These are phyloP conservation scores for Plectropomus leopardus DNA, from an alignment of 2,113 vertebrate genomes.

Conservation along the genomic window DNA sequence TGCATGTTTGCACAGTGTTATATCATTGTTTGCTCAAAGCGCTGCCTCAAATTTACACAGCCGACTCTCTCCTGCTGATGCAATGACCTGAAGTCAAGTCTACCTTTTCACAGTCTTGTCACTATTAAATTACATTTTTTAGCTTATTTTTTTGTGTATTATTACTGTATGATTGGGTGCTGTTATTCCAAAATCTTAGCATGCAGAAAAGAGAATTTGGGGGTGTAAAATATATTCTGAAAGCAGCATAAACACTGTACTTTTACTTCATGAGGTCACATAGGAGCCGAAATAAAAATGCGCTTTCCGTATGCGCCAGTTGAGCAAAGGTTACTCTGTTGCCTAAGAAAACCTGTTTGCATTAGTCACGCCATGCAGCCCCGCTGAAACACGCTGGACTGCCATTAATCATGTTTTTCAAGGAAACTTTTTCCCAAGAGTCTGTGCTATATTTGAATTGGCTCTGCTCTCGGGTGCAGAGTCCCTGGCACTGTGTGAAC, in stretches of 20 bases:
- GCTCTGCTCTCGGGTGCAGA: slow-evolving; percentile 62
- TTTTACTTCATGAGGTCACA: slow-evolving; percentile 29
- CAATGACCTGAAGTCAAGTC: slow-evolving; percentile 20
- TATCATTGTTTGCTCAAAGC: slow-evolving; percentile 81
- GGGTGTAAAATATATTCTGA: slow-evolving; percentile 16
- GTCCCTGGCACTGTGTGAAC: slow-evolving; percentile 64
- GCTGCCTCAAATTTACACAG: slow-evolving; percentile 67
- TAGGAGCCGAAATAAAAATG: slow-evolving; percentile 20
- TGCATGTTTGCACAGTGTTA: slow-evolving; percentile 76
- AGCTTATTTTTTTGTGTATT: neutral
- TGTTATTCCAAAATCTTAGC: neutral
- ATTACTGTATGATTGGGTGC: neutral
- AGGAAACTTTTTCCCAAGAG: slow-evolving; percentile 75
- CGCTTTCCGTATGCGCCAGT: slow-evolving; percentile 39
- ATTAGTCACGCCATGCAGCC: slow-evolving; percentile 68
- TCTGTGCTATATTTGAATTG: slow-evolving; percentile 82
- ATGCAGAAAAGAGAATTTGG: neutral
- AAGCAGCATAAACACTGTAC: neutral
- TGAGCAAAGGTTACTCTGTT: slow-evolving; percentile 72
- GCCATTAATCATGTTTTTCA: slow-evolving; percentile 77
- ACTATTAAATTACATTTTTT: slow-evolving; percentile 7
- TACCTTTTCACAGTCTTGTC: slow-evolving; percentile 1
- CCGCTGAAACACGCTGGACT: slow-evolving; percentile 57
- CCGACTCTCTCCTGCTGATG: slow-evolving; percentile 57
- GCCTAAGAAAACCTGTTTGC: slow-evolving; percentile 73